These are phyloP conservation scores for Varecia variegata DNA, from an alignment of 2,797 vertebrate genomes.

Conservation along the genomic window DNA sequence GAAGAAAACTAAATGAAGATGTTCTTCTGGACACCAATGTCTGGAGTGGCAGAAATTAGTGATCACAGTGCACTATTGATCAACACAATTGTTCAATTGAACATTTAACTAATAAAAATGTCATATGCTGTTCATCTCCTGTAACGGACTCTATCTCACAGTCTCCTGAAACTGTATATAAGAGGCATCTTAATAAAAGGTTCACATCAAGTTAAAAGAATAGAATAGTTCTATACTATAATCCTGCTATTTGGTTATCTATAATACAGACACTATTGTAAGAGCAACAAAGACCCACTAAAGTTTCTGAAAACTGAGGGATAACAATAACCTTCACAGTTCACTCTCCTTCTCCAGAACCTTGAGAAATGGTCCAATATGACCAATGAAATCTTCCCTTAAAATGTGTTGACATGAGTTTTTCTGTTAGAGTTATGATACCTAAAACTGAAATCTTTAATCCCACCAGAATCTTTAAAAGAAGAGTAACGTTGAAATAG, in stretches of 20 bases:
- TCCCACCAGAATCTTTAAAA: neutral
- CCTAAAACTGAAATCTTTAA: neutral
- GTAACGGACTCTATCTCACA: neutral
- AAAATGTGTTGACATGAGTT: neutral
- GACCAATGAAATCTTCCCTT: fast-evolving
- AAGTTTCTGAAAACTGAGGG: neutral
- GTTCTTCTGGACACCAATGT: neutral
- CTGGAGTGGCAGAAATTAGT: neutral
- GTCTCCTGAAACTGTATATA: neutral
- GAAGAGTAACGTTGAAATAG: neutral
- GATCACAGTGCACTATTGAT: neutral
- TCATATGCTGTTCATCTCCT: neutral
- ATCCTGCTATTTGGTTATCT: neutral
- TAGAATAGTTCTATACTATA: neutral
- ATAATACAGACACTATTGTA: neutral
- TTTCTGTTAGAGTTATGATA: neutral
- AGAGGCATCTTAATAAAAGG: neutral
- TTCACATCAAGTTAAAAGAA: neutral
- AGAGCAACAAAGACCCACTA: neutral
- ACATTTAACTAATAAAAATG: neutral
- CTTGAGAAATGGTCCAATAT: neutral
- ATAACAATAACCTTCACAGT: neutral
- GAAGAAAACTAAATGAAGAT: neutral
- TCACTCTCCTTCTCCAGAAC: neutral
- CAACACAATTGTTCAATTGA: neutral